Percentiles rank a stretch among this genome's conserved stretches.
These are phyloP conservation scores for Zelostemma sp. DNA, from an alignment of 1,140 invertebrate species.

Conservation along the genomic window DNA sequence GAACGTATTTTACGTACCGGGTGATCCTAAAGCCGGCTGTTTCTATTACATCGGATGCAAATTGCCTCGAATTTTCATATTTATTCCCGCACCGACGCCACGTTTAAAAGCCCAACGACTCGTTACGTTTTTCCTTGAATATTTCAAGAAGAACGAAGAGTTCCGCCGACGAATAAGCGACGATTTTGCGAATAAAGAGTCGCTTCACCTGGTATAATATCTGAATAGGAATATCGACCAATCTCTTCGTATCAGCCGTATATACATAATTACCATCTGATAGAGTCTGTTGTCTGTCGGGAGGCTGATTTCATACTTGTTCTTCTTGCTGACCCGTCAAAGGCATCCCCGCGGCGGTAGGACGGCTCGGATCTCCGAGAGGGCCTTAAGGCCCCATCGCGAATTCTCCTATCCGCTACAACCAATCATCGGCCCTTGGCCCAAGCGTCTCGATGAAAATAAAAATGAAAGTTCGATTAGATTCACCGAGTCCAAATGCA, in stretches of 20 bases:
- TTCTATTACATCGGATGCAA: conserved; percentile 27
- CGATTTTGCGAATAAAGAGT: not conserved
- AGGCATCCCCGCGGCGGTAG: conserved; percentile 65
- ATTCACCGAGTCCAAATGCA: conserved; percentile 37
- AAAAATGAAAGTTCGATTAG: conserved; percentile 50
- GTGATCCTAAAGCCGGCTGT: conserved; percentile 57
- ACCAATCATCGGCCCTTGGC: conserved; percentile 64
- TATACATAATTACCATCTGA: conserved; percentile 71
- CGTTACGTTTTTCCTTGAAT: not conserved
- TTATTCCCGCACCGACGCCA: not conserved
- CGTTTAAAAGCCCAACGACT: not conserved
- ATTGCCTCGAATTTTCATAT: not conserved
- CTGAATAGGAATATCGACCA: conserved; percentile 63
- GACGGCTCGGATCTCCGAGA: conserved; percentile 63
- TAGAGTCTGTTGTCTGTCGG: conserved; percentile 69
- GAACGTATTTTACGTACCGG: conserved; percentile 70
- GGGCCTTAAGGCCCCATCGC: conserved; percentile 62
- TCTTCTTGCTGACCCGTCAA: conserved; percentile 67
- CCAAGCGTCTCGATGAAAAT: conserved; percentile 25
- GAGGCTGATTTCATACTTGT: conserved; percentile 68
- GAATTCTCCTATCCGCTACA: conserved; percentile 55
- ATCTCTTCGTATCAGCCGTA: conserved; percentile 65
- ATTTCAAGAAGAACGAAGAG: no score
- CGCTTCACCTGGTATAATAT: conserved; percentile 64
- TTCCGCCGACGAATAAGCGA: no score